Percentiles rank a stretch among this genome's conserved stretches.
Conservation (phyloP, 2,888 invertebrate species). For the Drepanosiphum platanoidis region DNA sequence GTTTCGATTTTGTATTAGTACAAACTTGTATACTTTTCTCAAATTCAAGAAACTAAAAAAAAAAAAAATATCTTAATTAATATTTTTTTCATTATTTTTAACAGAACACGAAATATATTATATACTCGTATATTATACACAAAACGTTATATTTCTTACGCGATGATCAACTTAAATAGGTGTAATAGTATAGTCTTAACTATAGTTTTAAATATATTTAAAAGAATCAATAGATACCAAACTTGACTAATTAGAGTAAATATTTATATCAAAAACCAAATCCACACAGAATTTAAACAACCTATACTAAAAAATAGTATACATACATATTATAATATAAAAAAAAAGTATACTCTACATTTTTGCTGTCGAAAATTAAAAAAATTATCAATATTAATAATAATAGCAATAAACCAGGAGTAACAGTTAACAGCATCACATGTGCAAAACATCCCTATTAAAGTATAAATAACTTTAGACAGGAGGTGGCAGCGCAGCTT, state of each 20-base stretch:
- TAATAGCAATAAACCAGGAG: not conserved
- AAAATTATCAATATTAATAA: not conserved
- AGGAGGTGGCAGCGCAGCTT: constrained; percentile 44
- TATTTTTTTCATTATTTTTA: not conserved
- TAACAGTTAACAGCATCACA: constrained; percentile 11
- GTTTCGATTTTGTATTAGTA: not conserved
- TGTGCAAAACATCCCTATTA: constrained; percentile 32
- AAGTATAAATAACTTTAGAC: constrained; percentile 36
- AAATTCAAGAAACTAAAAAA: constrained; percentile 1
- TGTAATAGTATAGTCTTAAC: no score
- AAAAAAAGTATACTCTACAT: not conserved
- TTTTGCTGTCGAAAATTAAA: no score
- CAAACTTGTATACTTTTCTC: not conserved
- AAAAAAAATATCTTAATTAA: not conserved
- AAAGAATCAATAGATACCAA: no score
- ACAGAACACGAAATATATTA: no score
- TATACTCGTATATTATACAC: no score
- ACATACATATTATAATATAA: not conserved
- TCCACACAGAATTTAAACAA: no score
- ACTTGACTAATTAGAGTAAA: no score
- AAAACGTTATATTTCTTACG: no score
- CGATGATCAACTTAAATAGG: no score
- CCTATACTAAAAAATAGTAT: not conserved
- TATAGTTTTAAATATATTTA: no score
- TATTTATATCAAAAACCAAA: no score